A percentile compares a stretch with the other conserved stretches of the same genome.
Conservation (phyloP, 2,888 invertebrate genomes). For the Agrotis exclamationis region DNA sequence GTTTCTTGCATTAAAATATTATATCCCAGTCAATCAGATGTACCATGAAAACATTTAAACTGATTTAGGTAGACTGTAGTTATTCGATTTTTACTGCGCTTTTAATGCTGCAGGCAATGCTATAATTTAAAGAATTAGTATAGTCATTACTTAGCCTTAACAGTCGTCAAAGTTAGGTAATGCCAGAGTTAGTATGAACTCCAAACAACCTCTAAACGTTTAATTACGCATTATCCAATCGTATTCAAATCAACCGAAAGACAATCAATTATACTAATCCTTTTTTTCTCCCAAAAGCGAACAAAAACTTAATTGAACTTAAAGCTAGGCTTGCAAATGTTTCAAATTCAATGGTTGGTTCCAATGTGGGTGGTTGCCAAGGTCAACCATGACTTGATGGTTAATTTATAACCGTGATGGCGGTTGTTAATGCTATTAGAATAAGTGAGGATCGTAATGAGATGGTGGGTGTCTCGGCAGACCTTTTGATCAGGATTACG, state of each 20-base stretch:
- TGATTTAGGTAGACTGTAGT: neutral
- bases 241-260: slow-evolving; percentile 24
- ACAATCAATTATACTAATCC: slow-evolving; percentile 41
- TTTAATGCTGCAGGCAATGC: too few relatives aligned
- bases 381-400: slow-evolving; percentile 48
- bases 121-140: too few relatives aligned
- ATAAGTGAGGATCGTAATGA: slow-evolving; percentile 54
- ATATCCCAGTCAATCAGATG: too few relatives aligned
- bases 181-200: neutral
- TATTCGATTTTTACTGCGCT: too few relatives aligned
- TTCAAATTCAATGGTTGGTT: slow-evolving; percentile 38
- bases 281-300: slow-evolving; percentile 19
- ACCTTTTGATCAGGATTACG: slow-evolving; percentile 42
- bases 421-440: slow-evolving; percentile 47
- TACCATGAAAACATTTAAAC: neutral
- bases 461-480: slow-evolving; percentile 44
- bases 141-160: too few relatives aligned
- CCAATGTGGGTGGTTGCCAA: slow-evolving; percentile 45
- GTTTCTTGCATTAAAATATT: too few relatives aligned
- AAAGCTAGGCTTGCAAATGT: slow-evolving; percentile 37
- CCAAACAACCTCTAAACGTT: neutral
- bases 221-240: slow-evolving; percentile 32
- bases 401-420: slow-evolving; percentile 55
- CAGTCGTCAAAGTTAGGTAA: too few relatives aligned
- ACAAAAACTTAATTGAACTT: slow-evolving; percentile 48